Conservation (phyloP, 2,113 vertebrate species). For the Coturnix japonica region DNA sequence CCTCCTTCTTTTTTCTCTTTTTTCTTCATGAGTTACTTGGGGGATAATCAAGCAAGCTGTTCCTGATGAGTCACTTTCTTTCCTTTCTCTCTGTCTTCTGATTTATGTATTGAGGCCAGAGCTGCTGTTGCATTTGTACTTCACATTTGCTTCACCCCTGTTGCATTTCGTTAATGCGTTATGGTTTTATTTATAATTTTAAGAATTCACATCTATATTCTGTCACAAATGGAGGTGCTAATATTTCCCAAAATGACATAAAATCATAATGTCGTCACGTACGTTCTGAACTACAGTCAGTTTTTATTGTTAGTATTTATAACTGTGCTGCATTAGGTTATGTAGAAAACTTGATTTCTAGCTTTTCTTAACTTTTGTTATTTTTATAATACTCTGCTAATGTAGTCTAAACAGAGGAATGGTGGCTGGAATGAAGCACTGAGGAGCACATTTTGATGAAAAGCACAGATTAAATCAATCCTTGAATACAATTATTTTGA, state of each 20-base stretch:
- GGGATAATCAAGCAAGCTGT: not conserved
- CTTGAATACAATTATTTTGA: not conserved
- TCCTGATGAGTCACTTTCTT: constrained; percentile 38
- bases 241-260: not conserved
- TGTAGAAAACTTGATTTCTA: not conserved
- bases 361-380: not conserved
- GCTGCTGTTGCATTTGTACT: constrained; percentile 14
- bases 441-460: not conserved
- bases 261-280: not conserved
- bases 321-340: not conserved
- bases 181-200: constrained; percentile 20
- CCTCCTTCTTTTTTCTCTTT: not conserved
- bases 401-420: not conserved
- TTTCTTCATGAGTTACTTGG: not conserved
- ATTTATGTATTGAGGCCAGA: constrained; percentile 41
- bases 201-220: not conserved
- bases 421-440: not conserved
- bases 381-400: not conserved
- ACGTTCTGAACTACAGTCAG: not conserved
- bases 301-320: not conserved
- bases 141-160: not conserved
- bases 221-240: not conserved
- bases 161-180: not conserved
- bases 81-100: not conserved
- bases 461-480: not conserved